Percentiles rank a stretch among this genome's conserved stretches.
These are phyloP conservation scores for Drosophila asahinai DNA, from an alignment of 1,140 invertebrate genomes.

Conservation along the genomic window DNA sequence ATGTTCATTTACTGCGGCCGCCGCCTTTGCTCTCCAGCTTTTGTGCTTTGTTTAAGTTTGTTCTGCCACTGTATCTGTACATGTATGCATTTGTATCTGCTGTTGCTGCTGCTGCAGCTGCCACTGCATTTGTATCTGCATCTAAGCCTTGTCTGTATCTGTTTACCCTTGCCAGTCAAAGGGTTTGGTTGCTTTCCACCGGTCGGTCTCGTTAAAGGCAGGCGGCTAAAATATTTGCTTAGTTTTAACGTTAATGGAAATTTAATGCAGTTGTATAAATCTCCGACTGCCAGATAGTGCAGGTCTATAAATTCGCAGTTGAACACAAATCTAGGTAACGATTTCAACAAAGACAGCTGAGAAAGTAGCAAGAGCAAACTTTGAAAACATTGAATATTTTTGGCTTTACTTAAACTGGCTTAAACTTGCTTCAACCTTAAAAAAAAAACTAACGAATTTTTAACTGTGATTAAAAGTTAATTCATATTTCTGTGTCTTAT, in stretches of 20 bases:
- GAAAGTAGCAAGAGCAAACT: background rate
- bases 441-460: background rate
- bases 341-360: background rate
- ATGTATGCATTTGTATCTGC: conserved; percentile 57
- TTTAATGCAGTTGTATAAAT: conserved; percentile 54
- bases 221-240: conserved; percentile 47
- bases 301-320: conserved; percentile 32
- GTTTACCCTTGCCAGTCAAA: conserved; percentile 43
- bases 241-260: conserved; percentile 56
- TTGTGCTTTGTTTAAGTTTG: conserved; percentile 46
- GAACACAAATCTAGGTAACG: conserved; percentile 16
- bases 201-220: conserved; percentile 28
- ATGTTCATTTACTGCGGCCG: conserved; percentile 37
- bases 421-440: background rate
- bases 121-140: conserved; percentile 61
- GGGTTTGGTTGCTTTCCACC: conserved; percentile 17
- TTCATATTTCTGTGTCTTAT: no score
- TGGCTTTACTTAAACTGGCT: background rate
- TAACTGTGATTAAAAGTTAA: no score
- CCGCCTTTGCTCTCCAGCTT: conserved; percentile 41
- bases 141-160: conserved; percentile 40
- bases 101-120: conserved; percentile 20
- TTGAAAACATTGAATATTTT: conserved; percentile 1
- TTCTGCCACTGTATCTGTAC: conserved; percentile 16
- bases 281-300: conserved; percentile 28